Percentiles rank a stretch among this genome's conserved stretches.
Evolutionary conservation across 1,140 invertebrate genomes (phyloP).

Genomic region (Nebria ingens): DNA sequence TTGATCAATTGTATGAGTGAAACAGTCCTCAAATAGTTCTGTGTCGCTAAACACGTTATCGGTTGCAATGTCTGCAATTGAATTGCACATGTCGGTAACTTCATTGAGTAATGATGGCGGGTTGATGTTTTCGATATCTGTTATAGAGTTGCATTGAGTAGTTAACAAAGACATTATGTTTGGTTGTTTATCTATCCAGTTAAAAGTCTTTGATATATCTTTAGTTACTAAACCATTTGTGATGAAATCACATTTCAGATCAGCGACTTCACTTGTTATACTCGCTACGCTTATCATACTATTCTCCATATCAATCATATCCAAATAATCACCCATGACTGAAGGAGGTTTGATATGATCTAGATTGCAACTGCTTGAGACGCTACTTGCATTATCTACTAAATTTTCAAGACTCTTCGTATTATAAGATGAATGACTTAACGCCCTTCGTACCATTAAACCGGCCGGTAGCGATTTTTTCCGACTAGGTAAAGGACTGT

Average conservation of each 20-base stretch:
- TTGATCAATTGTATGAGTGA: conserved; percentile 38
- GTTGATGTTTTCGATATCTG: conserved; percentile 53
- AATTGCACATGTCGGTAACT: conserved; percentile 49
- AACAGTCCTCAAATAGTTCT: conserved; percentile 40
- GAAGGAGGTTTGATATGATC: conserved; percentile 76
- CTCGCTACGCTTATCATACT: conserved; percentile 76
- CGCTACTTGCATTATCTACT: conserved; percentile 28
- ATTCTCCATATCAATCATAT: conserved; percentile 57
- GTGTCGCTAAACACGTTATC: conserved; percentile 48
- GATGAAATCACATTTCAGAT: conserved; percentile 31
- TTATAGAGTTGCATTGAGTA: conserved; percentile 36
- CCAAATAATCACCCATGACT: conserved; percentile 63
- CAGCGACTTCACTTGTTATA: conserved; percentile 65
- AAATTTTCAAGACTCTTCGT: conserved; percentile 43
- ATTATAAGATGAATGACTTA: conserved; percentile 45
- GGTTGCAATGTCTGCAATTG: conserved; percentile 44
- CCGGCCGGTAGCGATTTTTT: conserved; percentile 60
- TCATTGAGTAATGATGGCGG: conserved; percentile 52
- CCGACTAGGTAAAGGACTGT: conserved; percentile 31
- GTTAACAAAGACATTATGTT: conserved; percentile 35
- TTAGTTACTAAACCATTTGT: conserved; percentile 20
- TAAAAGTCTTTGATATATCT: conserved; percentile 13
- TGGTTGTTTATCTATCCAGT: conserved; percentile 40
- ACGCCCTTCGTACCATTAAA: conserved; percentile 55
- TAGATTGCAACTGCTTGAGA: conserved; percentile 49